Base-by-base conservation (phyloP, 2,797 vertebrate species). In the Echeneis naucrates region DNA sequence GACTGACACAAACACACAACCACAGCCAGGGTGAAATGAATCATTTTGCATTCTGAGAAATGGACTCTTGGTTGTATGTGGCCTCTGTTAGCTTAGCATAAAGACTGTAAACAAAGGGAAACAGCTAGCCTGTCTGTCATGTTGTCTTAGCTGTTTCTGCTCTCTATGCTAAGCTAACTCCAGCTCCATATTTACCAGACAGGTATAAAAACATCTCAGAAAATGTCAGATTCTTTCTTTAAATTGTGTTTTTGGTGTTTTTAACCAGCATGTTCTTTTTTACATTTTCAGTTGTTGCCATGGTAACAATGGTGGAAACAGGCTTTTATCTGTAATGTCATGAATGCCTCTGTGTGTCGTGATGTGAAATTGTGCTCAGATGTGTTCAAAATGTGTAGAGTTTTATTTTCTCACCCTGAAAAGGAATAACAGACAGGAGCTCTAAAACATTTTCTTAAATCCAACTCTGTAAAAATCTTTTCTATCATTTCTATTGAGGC, bases 1-100 rank as follows among this genome's bases (percentile, higher is more conserved):
- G 85, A 89, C 51, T 91, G 60, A 81, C 33, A 35, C 62, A 58
- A 11, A 12, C 54, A 23, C 44, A 38, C 32, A 51, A 44, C 40
- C 16, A 44, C 17, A 16, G 16, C 14, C 16, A 2, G 38, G 14
- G 6, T 40, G 38, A 45, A 45, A 45, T 7, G 42, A 44, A 44
- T 3, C 19, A 9, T 45, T 45, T 44, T 21, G 9, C 44, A 47
- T 23, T 44, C n/a, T 45, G 16, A 3, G 40, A 19, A 19, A 45
- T 40, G 6, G 3, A 30, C 27, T 14, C 21, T 9, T 11, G 26
- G 8, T 24, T 8, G 14, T n/a, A 51, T 19, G 26, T 8, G 19
- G 16, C 40, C 5, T 44, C 42, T 8, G 42, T 45, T 45, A 45
- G 44, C 45, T 47, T 12, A 47, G 45, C 45, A 47, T 23, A 47